phyloP scores from a whole-genome alignment of 2,113 vertebrate species.

The Apodemus sylvaticus region DNA sequence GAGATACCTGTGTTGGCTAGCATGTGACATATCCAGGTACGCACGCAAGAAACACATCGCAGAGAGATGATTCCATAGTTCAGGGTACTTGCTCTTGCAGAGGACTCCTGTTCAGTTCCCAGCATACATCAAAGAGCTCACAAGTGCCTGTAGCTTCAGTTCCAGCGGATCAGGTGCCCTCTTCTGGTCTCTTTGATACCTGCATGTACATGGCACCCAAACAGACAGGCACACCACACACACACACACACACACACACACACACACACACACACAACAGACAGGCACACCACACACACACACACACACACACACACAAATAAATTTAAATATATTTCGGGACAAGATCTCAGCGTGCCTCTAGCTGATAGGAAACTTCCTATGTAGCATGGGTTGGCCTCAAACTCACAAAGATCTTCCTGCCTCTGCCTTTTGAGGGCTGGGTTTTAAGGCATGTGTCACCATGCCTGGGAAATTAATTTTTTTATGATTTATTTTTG shows the following conservation, averaged over 20 bases:
- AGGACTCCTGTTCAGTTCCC: background rate
- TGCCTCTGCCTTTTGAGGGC: background rate
- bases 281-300: background rate
- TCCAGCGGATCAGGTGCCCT: background rate
- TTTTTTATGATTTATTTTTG: background rate
- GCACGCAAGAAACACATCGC: background rate
- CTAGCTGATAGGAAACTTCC: background rate
- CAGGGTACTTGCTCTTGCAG: background rate
- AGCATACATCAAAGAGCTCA: too few relatives aligned
- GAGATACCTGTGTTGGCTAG: background rate
- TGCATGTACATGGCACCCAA: background rate
- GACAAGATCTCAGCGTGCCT: background rate
- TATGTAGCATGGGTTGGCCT: background rate
- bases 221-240: background rate
- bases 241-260: too few relatives aligned
- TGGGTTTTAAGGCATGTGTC: background rate
- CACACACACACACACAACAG: background rate
- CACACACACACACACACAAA: background rate
- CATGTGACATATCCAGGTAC: rapidly evolving
- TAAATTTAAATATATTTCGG: background rate
- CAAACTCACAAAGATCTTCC: background rate
- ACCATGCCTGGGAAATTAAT: background rate
- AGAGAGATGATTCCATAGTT: background rate
- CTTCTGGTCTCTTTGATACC: background rate
- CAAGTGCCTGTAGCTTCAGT: background rate